Evolutionary conservation across 23 tunicate species (phyloP), one percentile per base, ranked within the genome.

Genomic region (Ciona savignyi): DNA sequence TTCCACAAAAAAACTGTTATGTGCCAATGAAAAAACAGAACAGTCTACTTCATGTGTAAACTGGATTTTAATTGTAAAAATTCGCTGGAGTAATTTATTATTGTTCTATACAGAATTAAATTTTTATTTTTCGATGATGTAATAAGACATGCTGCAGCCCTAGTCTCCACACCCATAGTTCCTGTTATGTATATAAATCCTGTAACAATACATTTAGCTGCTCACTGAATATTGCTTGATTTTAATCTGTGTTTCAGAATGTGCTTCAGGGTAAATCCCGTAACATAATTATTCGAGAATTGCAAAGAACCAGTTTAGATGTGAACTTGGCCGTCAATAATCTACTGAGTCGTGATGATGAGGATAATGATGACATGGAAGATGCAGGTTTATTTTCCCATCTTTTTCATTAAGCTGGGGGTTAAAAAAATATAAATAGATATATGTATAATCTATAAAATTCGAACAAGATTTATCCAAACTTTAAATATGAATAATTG

Each of bases 251-350:
- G 21, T 78, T 65, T 21, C 81, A 88, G 97, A 80, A 75, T 11
- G 93, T 86, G 3, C 81, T 93, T 66, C 88, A 81, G 69, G 98
- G 98, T 11, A 93, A 86, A 60, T 78, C 93, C 9, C 77, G 93
- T 3, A 69, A 72, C 26, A 64, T 81, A 23, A 93, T 93, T 32
- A 60, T 76, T 11, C 60, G 83, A 0, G 99, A 94, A 51, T 76
- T 94, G 76, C 99, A 94, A 64, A 74, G 90, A 30, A 87, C 92
- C 26, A 85, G 78, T 61, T 66, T 87, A 33, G 99, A 94, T 67
- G 99, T 94, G n/a, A 94, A 94, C 69, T 29, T 87, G 72, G 99
- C 99, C 34, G 93, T 94, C 4, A 94, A 94, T 71, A 94, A 94
- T 74, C 56, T 94, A 79, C 83, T 94, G 72, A 82, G 95, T 70